Base-by-base conservation (phyloP, 2,888 invertebrate species). In the Lordiphosa fenestrarum region DNA sequence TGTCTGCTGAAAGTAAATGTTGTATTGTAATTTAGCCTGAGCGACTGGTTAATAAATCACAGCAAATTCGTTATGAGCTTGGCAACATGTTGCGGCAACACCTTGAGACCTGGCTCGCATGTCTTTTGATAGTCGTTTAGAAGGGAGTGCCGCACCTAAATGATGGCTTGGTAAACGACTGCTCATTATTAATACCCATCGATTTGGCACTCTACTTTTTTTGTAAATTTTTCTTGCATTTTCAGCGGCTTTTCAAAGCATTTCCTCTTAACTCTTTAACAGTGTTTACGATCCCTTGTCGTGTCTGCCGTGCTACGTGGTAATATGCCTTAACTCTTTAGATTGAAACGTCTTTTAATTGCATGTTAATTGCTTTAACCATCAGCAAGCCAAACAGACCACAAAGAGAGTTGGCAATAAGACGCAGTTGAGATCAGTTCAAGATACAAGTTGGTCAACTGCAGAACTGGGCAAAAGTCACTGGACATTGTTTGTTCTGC, bases 311-410 rank as follows among this genome's bases (percentile, higher is more conserved):
- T 30, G 30, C 30, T 30, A 30, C 30, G 30, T 30, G 30, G 30
- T 30, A 30, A 30, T 30, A 30, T 30, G 30, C 30, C 30, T 30
- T 30, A 30, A 30, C 30, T 74, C 69, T 74, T 65, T 64, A 61
- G 78, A 81, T 77, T 77, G 82, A 82, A 84, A 82, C 78, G 84
- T 77, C 75, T 77, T 82, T 83, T 85, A 85, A 83, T 83, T 83
- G 82, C 82, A 85, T 83, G 85, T 83, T 83, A 82, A 83, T 83
- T 85, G 85, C 69, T 72, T 65, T 67, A 74, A 64, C 76, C 69
- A 74, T 41, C 63, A 52, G 35, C 15, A 13, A 21, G 30, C 13
- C 9, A 15, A 48, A 15, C 5, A 12, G n/a, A 47, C n/a, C 30
- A 15, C 15, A 36, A n/a, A 37, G n/a, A 23, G 15, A 35, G 42